Base-by-base conservation (phyloP, 1,140 invertebrate species). In the Formica exsecta region DNA sequence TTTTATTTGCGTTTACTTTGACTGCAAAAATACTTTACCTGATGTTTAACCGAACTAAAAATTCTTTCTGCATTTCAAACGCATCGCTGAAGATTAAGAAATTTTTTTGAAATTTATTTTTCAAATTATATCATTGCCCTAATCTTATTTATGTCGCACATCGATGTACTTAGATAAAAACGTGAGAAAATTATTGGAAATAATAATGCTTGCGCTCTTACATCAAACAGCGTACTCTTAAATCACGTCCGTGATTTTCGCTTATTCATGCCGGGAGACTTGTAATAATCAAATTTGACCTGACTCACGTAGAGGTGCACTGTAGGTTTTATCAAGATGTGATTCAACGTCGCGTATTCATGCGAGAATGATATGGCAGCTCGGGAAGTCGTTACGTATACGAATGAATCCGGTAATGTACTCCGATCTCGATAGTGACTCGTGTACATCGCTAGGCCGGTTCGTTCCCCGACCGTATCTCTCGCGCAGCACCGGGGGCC, bases 381-480 rank as follows among this genome's bases (percentile, higher is more conserved):
- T 59, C 79, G 70, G 79, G 68, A 83, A 83, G 79, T 83, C 68
- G 79, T 83, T 83, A 73, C 79, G 79, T 83, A 38, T 83, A 83
- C 79, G 79, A 83, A 83, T 83, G 68, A 83, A 83, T 83, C 68
- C 54, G 54, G 79, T 83, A 83, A 74, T 83, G 79, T 61, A 83
- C 79, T 83, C 80, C 65, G 66, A 91, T 73, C 81, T 80, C 89
- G 71, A 75, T 65, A 77, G 86, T 44, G 48, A 66, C 84, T 91
- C 88, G 74, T 83, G 84, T 90, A 80, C 87, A 90, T 90, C 87
- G 90, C 90, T 91, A 90, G 57, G 66, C 62, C 51, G 66, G 51
- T 62, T 41, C 54, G 68, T 48, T 85, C 85, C 13, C 5, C 85
- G 86, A 91, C 77, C 75, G 85, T 90, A 89, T 92, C 90, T 90